These are phyloP conservation scores for Gymnocypris eckloni DNA, from an alignment of 2,797 vertebrate species.

Conservation along the genomic window DNA sequence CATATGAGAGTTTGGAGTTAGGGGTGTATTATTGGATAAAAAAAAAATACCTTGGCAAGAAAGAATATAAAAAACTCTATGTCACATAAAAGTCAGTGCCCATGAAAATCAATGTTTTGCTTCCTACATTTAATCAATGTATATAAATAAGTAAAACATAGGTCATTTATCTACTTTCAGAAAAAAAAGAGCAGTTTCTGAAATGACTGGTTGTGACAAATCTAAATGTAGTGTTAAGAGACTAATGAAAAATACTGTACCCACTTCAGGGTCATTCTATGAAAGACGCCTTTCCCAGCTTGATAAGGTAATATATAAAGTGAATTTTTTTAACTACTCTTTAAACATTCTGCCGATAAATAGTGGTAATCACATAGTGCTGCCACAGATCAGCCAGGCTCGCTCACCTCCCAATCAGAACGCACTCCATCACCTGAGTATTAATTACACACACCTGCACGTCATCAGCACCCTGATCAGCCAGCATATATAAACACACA, in stretches of 20 bases:
- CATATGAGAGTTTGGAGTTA: background rate
- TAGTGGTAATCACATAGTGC: background rate
- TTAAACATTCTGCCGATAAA: background rate
- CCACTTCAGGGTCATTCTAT: background rate
- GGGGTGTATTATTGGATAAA: background rate
- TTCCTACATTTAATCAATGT: slow-evolving; percentile 1
- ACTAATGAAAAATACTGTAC: background rate
- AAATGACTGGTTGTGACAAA: background rate
- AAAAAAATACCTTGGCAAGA: background rate
- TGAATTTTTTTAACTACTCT: background rate
- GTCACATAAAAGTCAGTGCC: slow-evolving; percentile 21
- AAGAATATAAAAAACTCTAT: background rate
- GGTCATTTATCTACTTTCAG: background rate
- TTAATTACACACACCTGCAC: too few relatives aligned
- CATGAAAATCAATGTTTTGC: background rate
- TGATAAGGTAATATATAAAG: background rate
- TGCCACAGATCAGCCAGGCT: too few relatives aligned
- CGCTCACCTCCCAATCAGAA: too few relatives aligned
- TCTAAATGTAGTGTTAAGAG: background rate
- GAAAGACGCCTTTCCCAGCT: background rate
- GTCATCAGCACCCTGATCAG: too few relatives aligned
- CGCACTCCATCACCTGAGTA: too few relatives aligned
- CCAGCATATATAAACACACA: too few relatives aligned
- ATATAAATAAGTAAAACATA: slow-evolving; percentile 1
- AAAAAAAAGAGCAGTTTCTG: background rate